Evolutionary conservation across 2,113 vertebrate species (phyloP), one percentile per base, ranked within the genome.

Genomic region (Merops nubicus): DNA sequence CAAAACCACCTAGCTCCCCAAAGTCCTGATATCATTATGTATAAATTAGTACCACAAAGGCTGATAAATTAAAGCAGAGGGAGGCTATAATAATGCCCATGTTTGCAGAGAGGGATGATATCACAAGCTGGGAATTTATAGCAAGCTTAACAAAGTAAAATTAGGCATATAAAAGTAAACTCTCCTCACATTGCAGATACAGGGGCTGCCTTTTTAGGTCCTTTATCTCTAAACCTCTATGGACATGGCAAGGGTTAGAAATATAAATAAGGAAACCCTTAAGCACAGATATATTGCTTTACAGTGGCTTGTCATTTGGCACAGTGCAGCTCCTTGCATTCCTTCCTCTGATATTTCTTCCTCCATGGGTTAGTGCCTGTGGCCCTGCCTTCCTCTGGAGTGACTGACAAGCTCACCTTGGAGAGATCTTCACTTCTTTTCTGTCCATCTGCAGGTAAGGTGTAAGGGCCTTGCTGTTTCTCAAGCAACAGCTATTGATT

Each of bases 341-440:
- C 64, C 74, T 76, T 54, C 50, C 77, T 74, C 74, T 23, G 40
- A 5, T 40, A 7, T 56, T 67, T 48, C 38, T 40, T 31, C 42
- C 59, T 53, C 40, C 0, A 0, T 20, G 14, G 20, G 9, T 60
- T 63, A 73, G 15, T 36, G 20, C 47, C 64, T 18, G 8, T 9
- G 17, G 43, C 62, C 79, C 56, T 68, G 63, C 73, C 63, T 82
- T 36, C 8, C 48, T 23, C 20, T 8, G 74, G 31, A 31, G 2
- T 0, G 26, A 45, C 48, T 4, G 23, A 43, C 11, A 4, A 36
- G 16, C 51, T 56, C 6, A 3, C 43, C 19, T 57, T 2, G 23
- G 57, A 77, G 60, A 60, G 33, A 6, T n/a, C 25, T 74, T 34
- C 47, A 23, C 68, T 88, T 43, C 19, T 82, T 45, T 43, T 43